phyloP scores from a whole-genome alignment of 2,113 vertebrate species.

The Sinocyclocheilus anshuiensis region DNA sequence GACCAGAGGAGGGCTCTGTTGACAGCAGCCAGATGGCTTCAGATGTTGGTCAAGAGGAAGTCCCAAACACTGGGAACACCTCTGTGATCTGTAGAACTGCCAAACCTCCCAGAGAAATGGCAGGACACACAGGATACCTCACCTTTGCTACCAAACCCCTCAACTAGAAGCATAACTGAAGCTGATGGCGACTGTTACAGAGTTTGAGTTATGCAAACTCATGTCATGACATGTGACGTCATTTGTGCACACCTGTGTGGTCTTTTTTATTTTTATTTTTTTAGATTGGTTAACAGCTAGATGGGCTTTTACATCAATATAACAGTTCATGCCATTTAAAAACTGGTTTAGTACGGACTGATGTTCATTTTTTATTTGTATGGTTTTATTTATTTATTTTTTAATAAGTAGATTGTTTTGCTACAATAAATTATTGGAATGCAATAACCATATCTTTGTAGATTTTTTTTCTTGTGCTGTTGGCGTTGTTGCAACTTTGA shows the following conservation, averaged over 20 bases:
- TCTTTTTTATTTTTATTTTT: background rate
- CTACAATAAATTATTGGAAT: background rate
- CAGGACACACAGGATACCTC: constrained; percentile 95
- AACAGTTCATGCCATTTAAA: background rate
- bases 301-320: background rate
- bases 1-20: constrained; percentile 59
- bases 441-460: background rate
- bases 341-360: background rate
- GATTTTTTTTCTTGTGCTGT: background rate
- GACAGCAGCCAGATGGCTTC: constrained; percentile 53
- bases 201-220: background rate
- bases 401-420: background rate
- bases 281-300: background rate
- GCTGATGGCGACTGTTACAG: background rate
- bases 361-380: background rate
- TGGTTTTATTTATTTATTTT: background rate
- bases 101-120: constrained; percentile 82
- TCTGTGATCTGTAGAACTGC: constrained; percentile 81
- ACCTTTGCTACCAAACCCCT: constrained; percentile 93
- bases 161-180: constrained; percentile 64
- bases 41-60: constrained; percentile 52
- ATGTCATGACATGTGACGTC: background rate
- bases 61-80: constrained; percentile 61
- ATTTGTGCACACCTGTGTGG: background rate
- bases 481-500: background rate